Evolutionary conservation across 2,797 vertebrate species (phyloP).

Genomic region (Leptodactylus fallax): DNA sequence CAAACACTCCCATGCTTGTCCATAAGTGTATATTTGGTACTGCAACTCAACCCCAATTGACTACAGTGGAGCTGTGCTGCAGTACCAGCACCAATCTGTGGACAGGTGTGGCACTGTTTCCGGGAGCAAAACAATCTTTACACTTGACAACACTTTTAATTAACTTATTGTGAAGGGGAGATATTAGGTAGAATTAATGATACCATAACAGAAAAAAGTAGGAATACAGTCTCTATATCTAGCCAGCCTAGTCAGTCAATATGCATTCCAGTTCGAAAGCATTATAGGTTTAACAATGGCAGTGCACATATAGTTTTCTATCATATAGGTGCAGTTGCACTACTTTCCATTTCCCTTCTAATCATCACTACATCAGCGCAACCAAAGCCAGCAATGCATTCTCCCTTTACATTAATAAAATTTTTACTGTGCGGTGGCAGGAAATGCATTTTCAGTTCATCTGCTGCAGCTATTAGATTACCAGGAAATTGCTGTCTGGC

Average conservation of each 20-base stretch:
- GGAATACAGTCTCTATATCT: no score
- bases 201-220: no score
- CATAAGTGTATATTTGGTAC: no score
- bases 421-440: constrained; percentile 78
- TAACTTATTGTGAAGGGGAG: no score
- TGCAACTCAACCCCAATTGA: no score
- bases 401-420: constrained; percentile 80
- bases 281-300: neutral
- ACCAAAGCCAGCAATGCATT: constrained; percentile 71
- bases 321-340: constrained; percentile 16
- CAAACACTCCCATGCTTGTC: no score
- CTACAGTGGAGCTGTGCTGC: no score
- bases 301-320: constrained; percentile 5
- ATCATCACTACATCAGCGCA: constrained; percentile 65
- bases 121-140: no score
- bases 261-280: neutral
- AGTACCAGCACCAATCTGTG: no score
- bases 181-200: no score
- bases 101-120: no score
- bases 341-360: constrained; percentile 48
- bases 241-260: neutral
- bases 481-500: constrained; percentile 79
- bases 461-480: constrained; percentile 79
- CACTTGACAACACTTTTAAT: no score
- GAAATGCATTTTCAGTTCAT: constrained; percentile 82